A percentile compares a stretch with the other conserved stretches of the same genome.
These are phyloP conservation scores for Florisuga fusca DNA, from an alignment of 2,797 vertebrate species.

Conservation along the genomic window DNA sequence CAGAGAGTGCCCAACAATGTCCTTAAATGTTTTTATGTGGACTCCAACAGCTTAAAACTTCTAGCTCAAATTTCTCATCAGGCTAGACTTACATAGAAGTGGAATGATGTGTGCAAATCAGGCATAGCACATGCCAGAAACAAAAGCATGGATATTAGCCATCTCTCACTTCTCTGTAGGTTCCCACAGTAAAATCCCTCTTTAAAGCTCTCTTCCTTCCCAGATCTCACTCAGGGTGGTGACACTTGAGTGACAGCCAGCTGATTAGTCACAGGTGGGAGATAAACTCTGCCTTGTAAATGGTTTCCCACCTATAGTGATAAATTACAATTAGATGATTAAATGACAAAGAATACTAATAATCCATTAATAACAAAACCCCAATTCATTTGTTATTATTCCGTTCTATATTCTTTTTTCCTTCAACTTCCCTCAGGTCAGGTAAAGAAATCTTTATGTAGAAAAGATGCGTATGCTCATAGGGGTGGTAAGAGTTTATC, in stretches of 20 bases:
- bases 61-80: not conserved
- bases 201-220: not conserved
- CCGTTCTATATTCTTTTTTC: not conserved
- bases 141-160: not conserved
- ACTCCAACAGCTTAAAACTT: conserved; percentile 12
- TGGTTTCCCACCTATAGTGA: conserved; percentile 35
- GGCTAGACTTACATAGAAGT: not conserved
- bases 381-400: not conserved
- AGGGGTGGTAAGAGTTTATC: not conserved
- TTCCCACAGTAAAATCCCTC: not conserved
- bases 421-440: not conserved
- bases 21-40: not conserved
- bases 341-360: conserved; percentile 29
- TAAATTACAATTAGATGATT: conserved; percentile 27
- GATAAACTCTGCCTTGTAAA: conserved; percentile 1
- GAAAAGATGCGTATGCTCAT: not conserved
- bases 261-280: conserved; percentile 45
- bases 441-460: not conserved
- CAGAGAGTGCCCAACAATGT: not conserved
- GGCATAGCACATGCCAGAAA: not conserved
- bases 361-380: conserved; percentile 22
- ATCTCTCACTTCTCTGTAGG: not conserved
- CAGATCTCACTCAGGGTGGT: not conserved
- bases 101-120: not conserved
- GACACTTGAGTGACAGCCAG: conserved; percentile 19